Evolutionary conservation across 92 coral and sea anemone genomes (phyloP).

Genomic region (Actinernus sp.): DNA sequence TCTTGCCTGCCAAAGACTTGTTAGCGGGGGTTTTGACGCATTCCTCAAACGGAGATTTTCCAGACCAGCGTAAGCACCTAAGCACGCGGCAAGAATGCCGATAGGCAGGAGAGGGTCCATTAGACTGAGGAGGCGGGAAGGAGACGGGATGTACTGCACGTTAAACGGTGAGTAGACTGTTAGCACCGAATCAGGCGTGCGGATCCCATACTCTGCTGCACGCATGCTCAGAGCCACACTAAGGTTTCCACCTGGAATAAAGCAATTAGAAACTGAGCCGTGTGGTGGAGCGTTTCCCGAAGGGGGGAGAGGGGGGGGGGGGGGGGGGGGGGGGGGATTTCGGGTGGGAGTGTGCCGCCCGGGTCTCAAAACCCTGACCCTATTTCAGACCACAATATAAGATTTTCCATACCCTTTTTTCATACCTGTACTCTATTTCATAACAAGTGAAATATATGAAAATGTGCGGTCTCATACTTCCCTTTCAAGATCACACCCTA

Average conservation of each 20-base stretch:
- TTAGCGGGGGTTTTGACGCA: constrained; percentile 49
- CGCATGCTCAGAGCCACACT: constrained; percentile 85
- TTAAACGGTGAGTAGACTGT: constrained; percentile 92
- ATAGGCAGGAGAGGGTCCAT: constrained; percentile 95
- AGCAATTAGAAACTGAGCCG: too few relatives aligned
- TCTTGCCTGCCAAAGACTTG: constrained; percentile 37
- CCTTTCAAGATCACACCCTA: too few relatives aligned
- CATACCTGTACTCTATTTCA: too few relatives aligned
- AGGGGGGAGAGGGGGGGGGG: too few relatives aligned
- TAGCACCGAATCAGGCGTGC: constrained; percentile 89
- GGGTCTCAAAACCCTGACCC: too few relatives aligned
- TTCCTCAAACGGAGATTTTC: constrained; percentile 89
- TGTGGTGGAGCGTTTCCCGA: too few relatives aligned
- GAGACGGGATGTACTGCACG: constrained; percentile 94
- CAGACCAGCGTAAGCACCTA: constrained; percentile 93
- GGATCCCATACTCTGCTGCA: constrained; percentile 94
- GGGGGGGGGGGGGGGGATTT: too few relatives aligned
- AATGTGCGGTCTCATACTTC: too few relatives aligned
- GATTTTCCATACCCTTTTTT: too few relatives aligned
- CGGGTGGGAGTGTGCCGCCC: too few relatives aligned
- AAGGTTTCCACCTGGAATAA: constrained; percentile 84
- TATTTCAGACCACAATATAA: too few relatives aligned
- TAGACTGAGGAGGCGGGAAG: constrained; percentile 87
- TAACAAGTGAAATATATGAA: too few relatives aligned
- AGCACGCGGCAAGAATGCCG: constrained; percentile 85